Evolutionary conservation across 2,888 invertebrate species (phyloP).

Genomic region (Digitonthophagus gazella): DNA sequence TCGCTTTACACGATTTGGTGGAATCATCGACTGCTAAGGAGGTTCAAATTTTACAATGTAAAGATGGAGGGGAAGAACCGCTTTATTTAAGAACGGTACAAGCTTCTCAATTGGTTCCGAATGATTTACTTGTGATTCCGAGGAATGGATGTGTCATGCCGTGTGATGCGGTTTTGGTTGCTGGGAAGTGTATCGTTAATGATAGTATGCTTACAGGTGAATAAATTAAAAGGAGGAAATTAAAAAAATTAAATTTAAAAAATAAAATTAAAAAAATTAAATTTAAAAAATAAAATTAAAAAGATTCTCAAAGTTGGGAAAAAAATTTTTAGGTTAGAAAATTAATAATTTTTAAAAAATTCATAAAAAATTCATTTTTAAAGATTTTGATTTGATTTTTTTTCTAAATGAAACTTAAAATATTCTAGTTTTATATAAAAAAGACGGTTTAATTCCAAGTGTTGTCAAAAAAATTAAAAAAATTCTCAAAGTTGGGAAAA

Average conservation of each 20-base stretch:
- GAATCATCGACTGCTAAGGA: slow-evolving; percentile 58
- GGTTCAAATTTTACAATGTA: slow-evolving; percentile 61
- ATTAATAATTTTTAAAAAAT: too few relatives aligned
- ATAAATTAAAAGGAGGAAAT: background rate
- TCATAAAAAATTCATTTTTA: too few relatives aligned
- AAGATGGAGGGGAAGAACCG: slow-evolving; percentile 47
- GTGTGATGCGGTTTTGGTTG: slow-evolving; percentile 82
- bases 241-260: background rate
- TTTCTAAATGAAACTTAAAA: too few relatives aligned
- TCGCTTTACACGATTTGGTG: slow-evolving; percentile 67
- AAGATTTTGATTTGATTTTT: too few relatives aligned
- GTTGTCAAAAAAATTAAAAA: too few relatives aligned
- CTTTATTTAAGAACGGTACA: slow-evolving; percentile 52
- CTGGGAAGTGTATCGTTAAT: slow-evolving; percentile 88
- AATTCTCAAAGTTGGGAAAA: too few relatives aligned
- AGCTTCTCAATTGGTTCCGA: slow-evolving; percentile 75
- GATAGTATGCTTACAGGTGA: slow-evolving; percentile 91
- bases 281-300: too few relatives aligned
- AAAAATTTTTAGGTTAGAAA: too few relatives aligned
- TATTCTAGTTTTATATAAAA: too few relatives aligned
- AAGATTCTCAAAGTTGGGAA: too few relatives aligned
- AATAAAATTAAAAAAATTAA: background rate
- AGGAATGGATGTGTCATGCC: slow-evolving; percentile 74
- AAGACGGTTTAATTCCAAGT: too few relatives aligned
- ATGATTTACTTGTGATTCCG: slow-evolving; percentile 81